Evolutionary conservation across 2,797 vertebrate genomes (phyloP).

Genomic region (Apodemus agrarius): DNA sequence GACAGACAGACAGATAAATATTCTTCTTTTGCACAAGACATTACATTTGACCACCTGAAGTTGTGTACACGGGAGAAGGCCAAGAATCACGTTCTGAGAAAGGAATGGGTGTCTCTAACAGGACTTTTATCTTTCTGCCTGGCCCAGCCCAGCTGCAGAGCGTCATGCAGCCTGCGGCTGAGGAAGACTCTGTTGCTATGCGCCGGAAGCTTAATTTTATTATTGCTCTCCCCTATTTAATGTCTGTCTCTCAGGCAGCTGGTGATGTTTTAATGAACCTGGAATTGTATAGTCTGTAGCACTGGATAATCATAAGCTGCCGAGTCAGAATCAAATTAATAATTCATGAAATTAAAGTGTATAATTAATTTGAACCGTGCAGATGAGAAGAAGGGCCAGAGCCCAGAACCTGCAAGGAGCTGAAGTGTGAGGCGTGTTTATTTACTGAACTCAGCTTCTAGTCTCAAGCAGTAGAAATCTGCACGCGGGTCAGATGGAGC

Average conservation of each 20-base stretch:
- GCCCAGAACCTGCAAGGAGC: constrained; percentile 79
- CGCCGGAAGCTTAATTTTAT: constrained; percentile 92
- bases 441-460: constrained; percentile 15
- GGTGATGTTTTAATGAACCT: constrained; percentile 98
- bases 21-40: too few species aligned
- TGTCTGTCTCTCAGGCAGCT: constrained; percentile 93
- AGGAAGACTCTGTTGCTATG: constrained; percentile 87
- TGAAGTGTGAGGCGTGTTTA: constrained; percentile 36
- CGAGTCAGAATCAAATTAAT: constrained; percentile 99
- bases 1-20: neutral
- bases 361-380: constrained; percentile 96
- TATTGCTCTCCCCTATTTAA: constrained; percentile 94
- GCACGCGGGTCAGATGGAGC: neutral
- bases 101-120: constrained; percentile 69
- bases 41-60: constrained; percentile 36
- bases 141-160: constrained; percentile 59
- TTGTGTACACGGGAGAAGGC: neutral
- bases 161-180: constrained; percentile 65
- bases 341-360: constrained; percentile 99
- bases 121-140: constrained; percentile 73
- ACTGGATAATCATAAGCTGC: constrained; percentile 98
- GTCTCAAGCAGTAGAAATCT: neutral
- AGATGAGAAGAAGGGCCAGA: constrained; percentile 88
- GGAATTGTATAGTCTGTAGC: constrained; percentile 93
- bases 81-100: neutral